A percentile compares a stretch with the other conserved stretches of the same genome.
Evolutionary conservation across 2,888 invertebrate species (phyloP).

Genomic region (Kryphioiulus occultus): DNA sequence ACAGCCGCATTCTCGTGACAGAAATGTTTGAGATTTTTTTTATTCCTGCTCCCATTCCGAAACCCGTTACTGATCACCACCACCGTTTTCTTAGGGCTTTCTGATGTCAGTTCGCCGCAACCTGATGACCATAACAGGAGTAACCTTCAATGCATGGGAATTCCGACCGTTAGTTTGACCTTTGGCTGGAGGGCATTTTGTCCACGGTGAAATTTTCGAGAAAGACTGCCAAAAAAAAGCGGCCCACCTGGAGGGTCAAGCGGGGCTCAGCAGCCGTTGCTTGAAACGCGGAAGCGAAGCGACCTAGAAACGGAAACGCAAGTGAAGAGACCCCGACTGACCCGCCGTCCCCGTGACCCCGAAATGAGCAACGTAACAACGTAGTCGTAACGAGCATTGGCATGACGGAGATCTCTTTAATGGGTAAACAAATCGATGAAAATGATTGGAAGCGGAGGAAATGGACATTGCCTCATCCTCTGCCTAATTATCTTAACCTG

Average conservation of each 20-base stretch:
- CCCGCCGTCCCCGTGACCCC: conserved; percentile 30
- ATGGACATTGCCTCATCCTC: neutral
- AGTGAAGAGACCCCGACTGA: conserved; percentile 24
- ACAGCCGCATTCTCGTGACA: too few species aligned
- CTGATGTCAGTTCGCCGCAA: neutral
- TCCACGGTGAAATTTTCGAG: neutral
- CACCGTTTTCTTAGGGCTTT: neutral
- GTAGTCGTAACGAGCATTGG: too few species aligned
- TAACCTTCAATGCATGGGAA: neutral
- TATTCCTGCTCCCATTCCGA: neutral
- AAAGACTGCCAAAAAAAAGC: neutral
- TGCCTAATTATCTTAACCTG: conserved; percentile 7
- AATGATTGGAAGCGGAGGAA: neutral
- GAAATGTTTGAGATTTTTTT: too few species aligned
- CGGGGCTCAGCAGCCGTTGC: neutral
- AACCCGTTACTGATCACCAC: neutral
- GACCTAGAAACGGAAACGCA: neutral
- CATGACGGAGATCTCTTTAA: neutral
- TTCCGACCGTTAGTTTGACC: conserved; percentile 21
- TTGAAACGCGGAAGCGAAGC: conserved; percentile 12
- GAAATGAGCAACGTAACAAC: neutral
- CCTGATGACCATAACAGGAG: neutral
- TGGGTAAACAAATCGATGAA: conserved; percentile 11
- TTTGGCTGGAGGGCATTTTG: neutral
- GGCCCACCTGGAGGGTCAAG: conserved; percentile 30